These are phyloP conservation scores for Troglohyphantes excavatus DNA, from an alignment of 2,888 invertebrate genomes.

Conservation along the genomic window DNA sequence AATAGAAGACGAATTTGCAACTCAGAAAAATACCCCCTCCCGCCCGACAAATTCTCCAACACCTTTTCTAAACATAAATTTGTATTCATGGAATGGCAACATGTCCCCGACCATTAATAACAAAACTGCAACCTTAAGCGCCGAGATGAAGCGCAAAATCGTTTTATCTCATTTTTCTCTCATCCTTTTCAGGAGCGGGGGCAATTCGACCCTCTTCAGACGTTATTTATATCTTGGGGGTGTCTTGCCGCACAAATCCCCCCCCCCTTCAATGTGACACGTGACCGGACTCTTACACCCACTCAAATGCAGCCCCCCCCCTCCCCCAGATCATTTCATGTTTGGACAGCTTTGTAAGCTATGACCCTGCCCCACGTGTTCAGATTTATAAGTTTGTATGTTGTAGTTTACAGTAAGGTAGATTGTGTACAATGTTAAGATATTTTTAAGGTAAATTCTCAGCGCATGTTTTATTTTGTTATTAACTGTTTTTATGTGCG, in stretches of 20 bases:
- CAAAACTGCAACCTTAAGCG: neutral
- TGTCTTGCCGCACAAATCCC: slow-evolving; percentile 50
- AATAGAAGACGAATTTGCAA: too few relatives aligned
- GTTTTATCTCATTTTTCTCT: slow-evolving; percentile 5
- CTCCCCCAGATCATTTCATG: neutral
- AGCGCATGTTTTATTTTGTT: too few relatives aligned
- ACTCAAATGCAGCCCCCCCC: neutral
- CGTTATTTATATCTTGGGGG: slow-evolving; percentile 66
- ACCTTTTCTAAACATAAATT: neutral
- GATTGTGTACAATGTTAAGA: too few relatives aligned
- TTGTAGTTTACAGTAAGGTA: too few relatives aligned
- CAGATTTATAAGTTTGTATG: slow-evolving; percentile 2
- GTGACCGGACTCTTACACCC: slow-evolving; percentile 55
- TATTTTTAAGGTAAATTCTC: too few relatives aligned
- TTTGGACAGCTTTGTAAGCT: slow-evolving; percentile 42
- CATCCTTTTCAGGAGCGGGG: neutral
- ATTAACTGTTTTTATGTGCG: too few relatives aligned
- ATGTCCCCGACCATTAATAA: neutral
- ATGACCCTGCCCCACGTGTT: slow-evolving; percentile 63
- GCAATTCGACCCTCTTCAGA: slow-evolving; percentile 53
- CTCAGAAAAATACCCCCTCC: too few relatives aligned
- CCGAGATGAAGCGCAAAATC: neutral
- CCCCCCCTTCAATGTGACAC: slow-evolving; percentile 35
- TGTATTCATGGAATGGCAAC: neutral
- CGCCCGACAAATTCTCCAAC: too few relatives aligned